Evolutionary conservation across 2,113 vertebrate species (phyloP), one percentile per base, ranked within the genome.

Genomic region (Sterrhoptilus dennistouni): DNA sequence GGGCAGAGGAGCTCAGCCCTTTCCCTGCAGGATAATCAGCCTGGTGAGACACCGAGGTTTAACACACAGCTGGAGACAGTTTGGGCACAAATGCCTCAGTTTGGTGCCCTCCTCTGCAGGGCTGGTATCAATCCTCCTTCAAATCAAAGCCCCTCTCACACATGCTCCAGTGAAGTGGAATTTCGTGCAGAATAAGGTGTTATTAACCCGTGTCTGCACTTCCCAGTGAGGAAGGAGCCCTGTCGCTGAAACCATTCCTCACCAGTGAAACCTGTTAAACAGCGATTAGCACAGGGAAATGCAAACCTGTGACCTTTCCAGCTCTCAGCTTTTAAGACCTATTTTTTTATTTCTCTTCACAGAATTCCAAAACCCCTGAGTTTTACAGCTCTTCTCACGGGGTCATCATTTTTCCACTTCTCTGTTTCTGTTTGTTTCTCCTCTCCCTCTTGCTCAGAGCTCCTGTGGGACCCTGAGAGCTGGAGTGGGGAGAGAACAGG

Each of bases 111-210:
- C 85, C 93, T 75, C 93, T 65, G 80, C 95, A 95, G 93, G 94
- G 79, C 65, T 69, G 95, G 47, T 88, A 98, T 97, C 98, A 98
- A 95, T 98, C 97, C 96, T 97, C 93, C 88, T 97, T 97, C 96
- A 96, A 88, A 97, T 93, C 97, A 91, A 97, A 96, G 96, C 63
- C 91, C 91, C 71, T 97, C 85, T 95, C 94, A 78, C 97, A 95
- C 96, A 97, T 79, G 98, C 97, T 98, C 95, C 97, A 98, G 60
- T 97, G 97, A 95, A 97, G 97, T 96, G 97, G 97, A 96, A 98
- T 98, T 98, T 98, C 96, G 97, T 97, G 97, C 97, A 97, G 97
- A 97, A 98, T 97, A 96, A 98, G 97, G 93, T 97, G 97, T 97
- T 97, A 98, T 98, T 98, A 98, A 98, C 97, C 95, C 71, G 94